These are phyloP conservation scores for Phrynocephalus vlangalii DNA, from an alignment of 2,797 vertebrate species.

Conservation along the genomic window DNA sequence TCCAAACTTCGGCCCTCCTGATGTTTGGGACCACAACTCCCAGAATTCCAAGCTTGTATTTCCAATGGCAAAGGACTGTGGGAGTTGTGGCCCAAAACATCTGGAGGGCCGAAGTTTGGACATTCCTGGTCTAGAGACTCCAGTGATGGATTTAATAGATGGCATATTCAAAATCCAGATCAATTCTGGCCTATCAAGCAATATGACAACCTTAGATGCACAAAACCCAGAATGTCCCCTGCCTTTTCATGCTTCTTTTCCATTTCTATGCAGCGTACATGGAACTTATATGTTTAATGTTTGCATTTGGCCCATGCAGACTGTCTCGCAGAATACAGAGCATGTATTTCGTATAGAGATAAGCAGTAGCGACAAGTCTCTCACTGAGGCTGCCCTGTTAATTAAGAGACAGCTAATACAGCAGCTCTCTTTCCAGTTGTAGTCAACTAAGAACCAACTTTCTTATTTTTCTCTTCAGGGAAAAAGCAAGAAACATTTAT, in stretches of 20 bases:
- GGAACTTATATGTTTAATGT: not conserved
- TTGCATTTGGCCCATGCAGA: not conserved
- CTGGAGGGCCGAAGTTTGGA: too few relatives aligned
- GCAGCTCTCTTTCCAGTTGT: not conserved
- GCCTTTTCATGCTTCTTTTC: conserved; percentile 37
- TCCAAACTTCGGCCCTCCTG: too few relatives aligned
- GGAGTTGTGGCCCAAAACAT: too few relatives aligned
- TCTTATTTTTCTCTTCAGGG: not conserved
- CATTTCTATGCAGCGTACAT: conserved; percentile 16
- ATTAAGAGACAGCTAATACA: not conserved
- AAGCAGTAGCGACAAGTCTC: not conserved
- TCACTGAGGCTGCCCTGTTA: not conserved
- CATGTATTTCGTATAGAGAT: conserved; percentile 12
- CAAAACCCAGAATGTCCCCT: not conserved
- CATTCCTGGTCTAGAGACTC: too few relatives aligned
- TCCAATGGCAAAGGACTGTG: too few relatives aligned
- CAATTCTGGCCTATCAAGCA: too few relatives aligned
- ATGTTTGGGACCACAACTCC: too few relatives aligned
- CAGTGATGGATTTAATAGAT: too few relatives aligned
- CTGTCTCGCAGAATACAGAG: not conserved
- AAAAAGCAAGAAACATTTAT: not conserved
- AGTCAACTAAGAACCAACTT: not conserved
- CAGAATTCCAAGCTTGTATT: too few relatives aligned
- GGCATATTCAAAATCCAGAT: too few relatives aligned
- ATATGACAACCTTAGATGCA: too few relatives aligned